phyloP scores from a whole-genome alignment of 2,797 vertebrate genomes.

The Helarctos malayanus region DNA sequence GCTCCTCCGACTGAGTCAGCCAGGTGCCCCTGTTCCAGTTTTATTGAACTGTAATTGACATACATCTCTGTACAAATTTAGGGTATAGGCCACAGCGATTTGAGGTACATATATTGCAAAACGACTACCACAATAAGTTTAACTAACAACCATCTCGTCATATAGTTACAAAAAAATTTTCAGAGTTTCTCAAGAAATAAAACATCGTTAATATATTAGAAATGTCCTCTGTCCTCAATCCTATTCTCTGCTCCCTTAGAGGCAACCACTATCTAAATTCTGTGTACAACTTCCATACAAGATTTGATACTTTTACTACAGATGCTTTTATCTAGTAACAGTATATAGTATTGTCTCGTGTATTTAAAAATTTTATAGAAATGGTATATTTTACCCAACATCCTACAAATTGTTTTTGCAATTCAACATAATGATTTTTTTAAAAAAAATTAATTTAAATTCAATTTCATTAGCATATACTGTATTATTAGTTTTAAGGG shows the following conservation, averaged over 20 bases:
- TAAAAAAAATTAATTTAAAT: neutral
- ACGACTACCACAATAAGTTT: neutral
- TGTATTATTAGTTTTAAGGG: neutral
- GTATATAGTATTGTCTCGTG: neutral
- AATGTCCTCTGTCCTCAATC: neutral
- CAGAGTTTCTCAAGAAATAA: conserved; percentile 32
- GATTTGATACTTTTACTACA: neutral
- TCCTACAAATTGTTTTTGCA: neutral
- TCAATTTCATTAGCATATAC: neutral
- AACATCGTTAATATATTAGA: neutral
- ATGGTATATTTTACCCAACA: neutral
- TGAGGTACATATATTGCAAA: neutral
- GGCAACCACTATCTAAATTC: neutral
- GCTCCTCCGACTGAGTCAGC: neutral
- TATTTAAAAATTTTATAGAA: neutral
- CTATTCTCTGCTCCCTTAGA: neutral
- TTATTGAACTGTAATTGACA: neutral
- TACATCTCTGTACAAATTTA: neutral
- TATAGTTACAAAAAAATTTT: neutral
- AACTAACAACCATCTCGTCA: neutral
- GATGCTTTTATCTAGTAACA: neutral
- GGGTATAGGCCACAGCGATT: neutral
- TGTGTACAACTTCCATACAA: neutral
- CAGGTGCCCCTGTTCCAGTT: neutral
- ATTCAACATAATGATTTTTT: neutral